Percentiles rank a stretch among this genome's conserved stretches.
Conservation (phyloP, 2,888 invertebrate genomes). For the Spisula subtruncata region DNA sequence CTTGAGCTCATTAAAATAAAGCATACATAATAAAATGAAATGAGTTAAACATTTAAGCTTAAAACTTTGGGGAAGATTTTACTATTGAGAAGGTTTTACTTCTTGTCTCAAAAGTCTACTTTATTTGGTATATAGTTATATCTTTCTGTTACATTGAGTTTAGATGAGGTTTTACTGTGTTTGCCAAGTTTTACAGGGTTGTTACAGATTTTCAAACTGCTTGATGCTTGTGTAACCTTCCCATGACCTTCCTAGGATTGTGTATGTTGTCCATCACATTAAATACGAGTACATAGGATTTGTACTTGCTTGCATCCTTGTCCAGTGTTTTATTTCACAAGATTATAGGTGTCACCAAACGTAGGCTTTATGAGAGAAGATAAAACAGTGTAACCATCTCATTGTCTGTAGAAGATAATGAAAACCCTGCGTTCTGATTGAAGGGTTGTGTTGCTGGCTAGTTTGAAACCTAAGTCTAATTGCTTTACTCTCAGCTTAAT, state of each 20-base stretch:
- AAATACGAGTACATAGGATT: constrained; percentile 18
- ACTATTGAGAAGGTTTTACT: too few species aligned
- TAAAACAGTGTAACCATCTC: not conserved
- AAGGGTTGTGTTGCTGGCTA: not conserved
- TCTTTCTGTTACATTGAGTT: not conserved
- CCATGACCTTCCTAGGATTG: constrained; percentile 9
- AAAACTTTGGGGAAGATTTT: too few species aligned
- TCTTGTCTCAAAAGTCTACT: not conserved
- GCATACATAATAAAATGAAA: too few species aligned
- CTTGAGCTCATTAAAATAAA: too few species aligned
- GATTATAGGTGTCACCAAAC: constrained; percentile 29
- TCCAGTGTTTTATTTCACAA: constrained; percentile 35
- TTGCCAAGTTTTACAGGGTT: not conserved
- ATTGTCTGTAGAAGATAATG: not conserved
- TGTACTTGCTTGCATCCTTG: not conserved
- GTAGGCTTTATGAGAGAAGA: not conserved
- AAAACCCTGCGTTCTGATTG: not conserved
- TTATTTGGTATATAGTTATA: not conserved
- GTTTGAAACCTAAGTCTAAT: constrained; percentile 18
- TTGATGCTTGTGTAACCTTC: constrained; percentile 33
- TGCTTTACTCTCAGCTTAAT: constrained; percentile 2
- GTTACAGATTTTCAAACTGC: not conserved
- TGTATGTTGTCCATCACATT: not conserved
- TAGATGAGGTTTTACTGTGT: not conserved
- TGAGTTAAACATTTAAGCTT: too few species aligned